phyloP scores from a whole-genome alignment of 2,888 invertebrate genomes.

The Trachelus stipa region DNA sequence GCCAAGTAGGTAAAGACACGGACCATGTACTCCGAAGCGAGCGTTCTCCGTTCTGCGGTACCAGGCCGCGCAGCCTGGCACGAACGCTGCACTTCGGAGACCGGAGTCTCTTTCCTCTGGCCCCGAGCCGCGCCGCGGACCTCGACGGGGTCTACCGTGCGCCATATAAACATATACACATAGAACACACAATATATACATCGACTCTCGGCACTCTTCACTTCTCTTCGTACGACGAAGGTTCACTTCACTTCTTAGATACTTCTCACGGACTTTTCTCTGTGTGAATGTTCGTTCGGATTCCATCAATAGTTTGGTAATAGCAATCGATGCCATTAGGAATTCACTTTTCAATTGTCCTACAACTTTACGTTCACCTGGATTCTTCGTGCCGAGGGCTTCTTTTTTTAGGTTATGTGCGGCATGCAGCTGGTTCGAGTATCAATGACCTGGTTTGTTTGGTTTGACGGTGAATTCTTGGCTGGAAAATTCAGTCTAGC shows the following conservation, averaged over 20 bases:
- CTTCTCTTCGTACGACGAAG: conserved; percentile 49
- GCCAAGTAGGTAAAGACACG: conserved; percentile 10
- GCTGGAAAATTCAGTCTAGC: background rate
- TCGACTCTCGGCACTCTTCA: conserved; percentile 20
- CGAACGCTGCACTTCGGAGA: conserved; percentile 37
- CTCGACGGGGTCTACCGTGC: background rate
- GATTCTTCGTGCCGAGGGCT: background rate
- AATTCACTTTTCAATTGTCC: background rate
- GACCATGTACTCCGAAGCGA: background rate
- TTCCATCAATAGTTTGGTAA: background rate
- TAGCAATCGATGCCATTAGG: background rate
- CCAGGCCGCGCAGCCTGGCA: conserved; percentile 63
- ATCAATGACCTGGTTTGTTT: background rate
- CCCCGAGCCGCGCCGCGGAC: conserved; percentile 1
- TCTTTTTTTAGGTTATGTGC: background rate
- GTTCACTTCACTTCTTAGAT: conserved; percentile 15
- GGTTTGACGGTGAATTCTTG: background rate
- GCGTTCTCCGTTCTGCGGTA: conserved; percentile 42
- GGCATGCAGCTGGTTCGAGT: background rate
- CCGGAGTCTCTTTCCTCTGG: background rate
- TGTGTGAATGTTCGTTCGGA: background rate
- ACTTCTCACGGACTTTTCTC: background rate
- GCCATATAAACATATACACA: background rate
- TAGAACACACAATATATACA: background rate
- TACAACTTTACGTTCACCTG: background rate